A percentile compares a stretch with the other conserved stretches of the same genome.
Conservation (phyloP, 2,888 invertebrate genomes). For the Nymphalis polychloros region DNA sequence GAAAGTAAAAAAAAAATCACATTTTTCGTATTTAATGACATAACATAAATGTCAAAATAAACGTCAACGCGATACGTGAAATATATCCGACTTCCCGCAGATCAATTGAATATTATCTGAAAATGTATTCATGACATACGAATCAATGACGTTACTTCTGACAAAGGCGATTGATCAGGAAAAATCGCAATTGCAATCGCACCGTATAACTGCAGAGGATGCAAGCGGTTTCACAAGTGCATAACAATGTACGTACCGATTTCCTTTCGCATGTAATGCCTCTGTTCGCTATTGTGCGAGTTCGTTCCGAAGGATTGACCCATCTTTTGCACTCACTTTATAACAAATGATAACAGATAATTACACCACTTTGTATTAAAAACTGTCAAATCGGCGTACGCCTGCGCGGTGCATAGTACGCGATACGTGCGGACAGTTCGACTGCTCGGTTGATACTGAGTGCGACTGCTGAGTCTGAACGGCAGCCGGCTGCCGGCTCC, state of each 20-base stretch:
- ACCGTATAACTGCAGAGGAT: conserved; percentile 8
- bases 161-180: neutral
- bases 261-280: conserved; percentile 74
- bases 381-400: conserved; percentile 44
- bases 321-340: conserved; percentile 64
- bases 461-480: conserved; percentile 37
- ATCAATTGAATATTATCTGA: neutral
- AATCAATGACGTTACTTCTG: neutral
- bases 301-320: conserved; percentile 78
- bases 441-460: conserved; percentile 35
- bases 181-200: conserved; percentile 5
- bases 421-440: conserved; percentile 40
- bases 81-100: neutral
- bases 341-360: conserved; percentile 57
- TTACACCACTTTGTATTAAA: conserved; percentile 43
- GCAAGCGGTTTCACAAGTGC: conserved; percentile 20
- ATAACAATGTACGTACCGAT: conserved; percentile 58
- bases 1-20: neutral
- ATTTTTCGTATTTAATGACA: neutral
- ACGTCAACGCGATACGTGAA: neutral
- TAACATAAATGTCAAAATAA: neutral
- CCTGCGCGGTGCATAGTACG: conserved; percentile 56
- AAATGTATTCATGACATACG: neutral
- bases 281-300: conserved; percentile 70
- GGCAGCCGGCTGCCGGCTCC: conserved; percentile 18